These are phyloP conservation scores for Chironomus riparius DNA, from an alignment of 2,888 invertebrate genomes.

Conservation along the genomic window DNA sequence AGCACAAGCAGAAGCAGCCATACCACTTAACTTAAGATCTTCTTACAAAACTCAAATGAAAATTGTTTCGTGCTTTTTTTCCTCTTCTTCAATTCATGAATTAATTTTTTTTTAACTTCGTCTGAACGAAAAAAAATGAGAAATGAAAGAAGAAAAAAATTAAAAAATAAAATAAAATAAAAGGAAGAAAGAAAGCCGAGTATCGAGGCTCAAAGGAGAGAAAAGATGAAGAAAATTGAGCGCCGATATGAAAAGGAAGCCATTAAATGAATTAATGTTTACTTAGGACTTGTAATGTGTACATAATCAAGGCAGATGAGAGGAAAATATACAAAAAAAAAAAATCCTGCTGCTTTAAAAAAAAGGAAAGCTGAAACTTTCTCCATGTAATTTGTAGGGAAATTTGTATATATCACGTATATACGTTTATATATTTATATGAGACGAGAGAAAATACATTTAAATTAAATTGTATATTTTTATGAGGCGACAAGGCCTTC, in stretches of 20 bases:
- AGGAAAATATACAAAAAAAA: neutral
- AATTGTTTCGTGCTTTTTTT: too few relatives aligned
- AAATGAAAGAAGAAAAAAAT: neutral
- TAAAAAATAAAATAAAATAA: neutral
- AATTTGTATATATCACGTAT: neutral
- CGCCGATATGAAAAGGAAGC: slow-evolving; percentile 21
- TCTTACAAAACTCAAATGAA: too few relatives aligned
- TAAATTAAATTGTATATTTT: slow-evolving; percentile 15
- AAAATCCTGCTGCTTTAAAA: neutral
- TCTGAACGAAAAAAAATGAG: too few relatives aligned
- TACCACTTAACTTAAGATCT: too few relatives aligned
- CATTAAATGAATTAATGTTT: slow-evolving; percentile 38
- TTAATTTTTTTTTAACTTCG: too few relatives aligned
- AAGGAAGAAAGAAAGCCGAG: too few relatives aligned
- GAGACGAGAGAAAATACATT: neutral
- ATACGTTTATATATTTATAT: neutral
- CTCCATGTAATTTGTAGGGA: too few relatives aligned
- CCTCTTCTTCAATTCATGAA: too few relatives aligned
- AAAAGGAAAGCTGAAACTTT: too few relatives aligned
- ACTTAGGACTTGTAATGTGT: slow-evolving; percentile 32
- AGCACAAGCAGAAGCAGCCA: too few relatives aligned
- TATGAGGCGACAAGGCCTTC: neutral
- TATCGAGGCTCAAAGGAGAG: neutral
- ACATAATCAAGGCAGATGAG: slow-evolving; percentile 20
- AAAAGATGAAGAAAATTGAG: slow-evolving; percentile 2